phyloP scores from a whole-genome alignment of 2,888 invertebrate genomes.

The Ormyrus labotus region DNA sequence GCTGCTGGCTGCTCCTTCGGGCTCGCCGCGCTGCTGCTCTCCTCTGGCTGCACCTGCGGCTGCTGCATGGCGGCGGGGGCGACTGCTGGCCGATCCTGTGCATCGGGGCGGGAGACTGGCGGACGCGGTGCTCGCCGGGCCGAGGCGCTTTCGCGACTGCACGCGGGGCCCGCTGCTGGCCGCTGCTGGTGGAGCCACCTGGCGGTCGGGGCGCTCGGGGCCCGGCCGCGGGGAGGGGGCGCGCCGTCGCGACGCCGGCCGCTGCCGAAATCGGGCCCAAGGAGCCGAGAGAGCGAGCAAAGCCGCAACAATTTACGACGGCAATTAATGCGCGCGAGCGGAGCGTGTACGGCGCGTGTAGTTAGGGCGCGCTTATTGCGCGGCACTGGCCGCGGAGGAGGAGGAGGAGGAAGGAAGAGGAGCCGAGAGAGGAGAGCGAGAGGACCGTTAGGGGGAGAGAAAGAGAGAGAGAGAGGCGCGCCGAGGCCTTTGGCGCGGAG shows the following conservation, averaged over 20 bases:
- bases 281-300: slow-evolving; percentile 50
- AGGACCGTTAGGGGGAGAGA: too few relatives aligned
- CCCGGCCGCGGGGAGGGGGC: slow-evolving; percentile 1
- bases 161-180: slow-evolving; percentile 80
- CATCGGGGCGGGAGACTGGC: slow-evolving; percentile 55
- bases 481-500: slow-evolving; percentile 37
- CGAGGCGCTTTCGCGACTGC: slow-evolving; percentile 82
- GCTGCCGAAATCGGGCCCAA: neutral
- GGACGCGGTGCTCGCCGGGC: slow-evolving; percentile 79
- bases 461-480: slow-evolving; percentile 42
- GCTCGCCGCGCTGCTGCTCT: slow-evolving; percentile 33
- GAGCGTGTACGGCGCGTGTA: slow-evolving; percentile 62
- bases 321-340: slow-evolving; percentile 74
- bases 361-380: slow-evolving; percentile 58
- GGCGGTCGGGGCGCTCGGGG: slow-evolving; percentile 67
- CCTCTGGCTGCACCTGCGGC: slow-evolving; percentile 24
- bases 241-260: neutral
- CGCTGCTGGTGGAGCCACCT: slow-evolving; percentile 82
- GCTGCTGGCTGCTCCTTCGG: slow-evolving; percentile 60
- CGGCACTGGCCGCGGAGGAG: slow-evolving; percentile 15
- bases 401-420: slow-evolving; percentile 48
- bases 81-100: slow-evolving; percentile 12
- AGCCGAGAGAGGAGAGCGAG: slow-evolving; percentile 33
- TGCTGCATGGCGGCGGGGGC: slow-evolving; percentile 17
- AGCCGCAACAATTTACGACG: slow-evolving; percentile 75